A percentile compares a stretch with the other conserved stretches of the same genome.
These are phyloP conservation scores for Orbicella faveolata DNA, from an alignment of 64 coral and sea anemone genomes.

Conservation along the genomic window DNA sequence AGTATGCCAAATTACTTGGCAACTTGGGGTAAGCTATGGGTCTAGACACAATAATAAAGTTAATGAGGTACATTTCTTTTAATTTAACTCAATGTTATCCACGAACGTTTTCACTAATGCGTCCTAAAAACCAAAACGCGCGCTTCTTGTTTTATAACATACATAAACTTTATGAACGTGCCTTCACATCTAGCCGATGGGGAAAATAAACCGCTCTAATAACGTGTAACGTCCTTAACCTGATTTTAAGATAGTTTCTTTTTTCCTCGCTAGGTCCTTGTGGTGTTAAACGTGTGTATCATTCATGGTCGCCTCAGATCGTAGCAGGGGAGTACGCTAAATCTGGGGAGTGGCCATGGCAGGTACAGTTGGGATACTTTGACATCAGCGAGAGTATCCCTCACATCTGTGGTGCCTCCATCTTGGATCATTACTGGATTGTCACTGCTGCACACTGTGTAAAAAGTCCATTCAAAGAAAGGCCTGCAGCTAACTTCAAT, in stretches of 20 bases:
- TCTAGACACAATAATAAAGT: too few relatives aligned
- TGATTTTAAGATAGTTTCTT: not conserved
- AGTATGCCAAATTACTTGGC: too few relatives aligned
- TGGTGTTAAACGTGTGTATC: constrained; percentile 22
- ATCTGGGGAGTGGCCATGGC: constrained; percentile 66
- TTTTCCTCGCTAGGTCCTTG: constrained; percentile 12
- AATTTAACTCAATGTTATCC: too few relatives aligned
- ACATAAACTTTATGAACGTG: too few relatives aligned
- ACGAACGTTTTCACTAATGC: too few relatives aligned
- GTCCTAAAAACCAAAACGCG: too few relatives aligned
- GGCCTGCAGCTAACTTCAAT: constrained; percentile 39
- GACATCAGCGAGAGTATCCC: not conserved
- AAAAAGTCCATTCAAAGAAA: not conserved
- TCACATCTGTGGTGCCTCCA: constrained; percentile 59
- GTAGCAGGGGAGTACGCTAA: constrained; percentile 30
- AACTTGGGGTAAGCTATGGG: too few relatives aligned
- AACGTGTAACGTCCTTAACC: too few relatives aligned
- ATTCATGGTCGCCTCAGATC: constrained; percentile 47
- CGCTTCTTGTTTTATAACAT: too few relatives aligned
- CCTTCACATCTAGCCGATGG: too few relatives aligned
- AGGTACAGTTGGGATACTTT: constrained; percentile 52
- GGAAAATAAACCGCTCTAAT: too few relatives aligned
- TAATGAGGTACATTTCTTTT: not conserved
- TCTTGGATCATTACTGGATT: constrained; percentile 52
- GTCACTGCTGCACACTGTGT: constrained; percentile 69